phyloP scores from a whole-genome alignment of 2,113 vertebrate species.

The Gobio gobio region DNA sequence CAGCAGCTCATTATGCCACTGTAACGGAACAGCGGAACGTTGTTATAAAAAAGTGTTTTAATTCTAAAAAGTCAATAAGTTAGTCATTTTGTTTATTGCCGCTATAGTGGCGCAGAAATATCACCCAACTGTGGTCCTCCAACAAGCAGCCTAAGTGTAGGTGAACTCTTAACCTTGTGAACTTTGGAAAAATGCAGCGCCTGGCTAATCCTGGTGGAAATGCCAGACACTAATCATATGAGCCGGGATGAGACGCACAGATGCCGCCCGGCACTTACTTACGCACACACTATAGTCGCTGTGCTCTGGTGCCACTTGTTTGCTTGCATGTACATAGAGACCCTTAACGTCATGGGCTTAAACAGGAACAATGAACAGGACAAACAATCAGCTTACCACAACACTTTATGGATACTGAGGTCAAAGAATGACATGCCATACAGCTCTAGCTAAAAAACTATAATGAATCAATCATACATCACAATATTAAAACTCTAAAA shows the following conservation, averaged over 20 bases:
- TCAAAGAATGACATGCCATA: neutral
- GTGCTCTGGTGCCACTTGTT: neutral
- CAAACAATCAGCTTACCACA: conserved; percentile 4
- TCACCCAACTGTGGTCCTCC: neutral
- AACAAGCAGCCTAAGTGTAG: neutral
- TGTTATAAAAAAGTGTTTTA: no score
- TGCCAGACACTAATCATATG: conserved; percentile 53
- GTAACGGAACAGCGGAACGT: neutral
- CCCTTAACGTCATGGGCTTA: conserved; percentile 5
- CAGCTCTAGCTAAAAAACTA: neutral
- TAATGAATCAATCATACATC: neutral
- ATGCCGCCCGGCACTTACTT: conserved; percentile 28
- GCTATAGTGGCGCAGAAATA: neutral
- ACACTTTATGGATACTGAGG: conserved; percentile 3
- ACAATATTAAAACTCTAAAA: neutral
- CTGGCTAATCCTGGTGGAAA: conserved; percentile 51
- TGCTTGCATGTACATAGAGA: neutral
- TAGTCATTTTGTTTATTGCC: neutral
- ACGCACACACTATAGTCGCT: neutral
- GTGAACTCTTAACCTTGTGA: conserved; percentile 50
- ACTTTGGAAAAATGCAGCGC: conserved; percentile 51
- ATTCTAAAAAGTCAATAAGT: neutral
- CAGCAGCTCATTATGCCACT: neutral
- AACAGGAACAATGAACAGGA: neutral
- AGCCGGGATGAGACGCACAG: conserved; percentile 46